A percentile compares a stretch with the other conserved stretches of the same genome.
Conservation (phyloP, 2,797 vertebrate species). For the Poeciliopsis turneri region DNA sequence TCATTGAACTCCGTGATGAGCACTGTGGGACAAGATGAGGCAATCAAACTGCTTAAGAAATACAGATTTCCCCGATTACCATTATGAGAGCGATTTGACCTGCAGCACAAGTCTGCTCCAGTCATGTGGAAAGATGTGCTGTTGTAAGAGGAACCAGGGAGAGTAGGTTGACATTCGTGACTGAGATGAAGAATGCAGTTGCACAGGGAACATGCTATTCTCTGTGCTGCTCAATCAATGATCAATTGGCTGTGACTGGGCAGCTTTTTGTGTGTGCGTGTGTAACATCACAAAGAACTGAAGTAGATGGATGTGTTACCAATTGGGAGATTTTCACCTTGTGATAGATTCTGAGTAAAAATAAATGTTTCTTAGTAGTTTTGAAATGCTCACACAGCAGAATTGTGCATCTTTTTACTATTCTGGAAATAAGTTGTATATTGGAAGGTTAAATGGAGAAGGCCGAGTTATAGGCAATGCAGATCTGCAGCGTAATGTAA, state of each 20-base stretch:
- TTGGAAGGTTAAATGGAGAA: neutral
- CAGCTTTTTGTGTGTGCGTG: neutral
- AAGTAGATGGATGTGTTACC: neutral
- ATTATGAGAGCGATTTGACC: constrained; percentile 4
- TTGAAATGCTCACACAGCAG: neutral
- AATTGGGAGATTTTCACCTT: neutral
- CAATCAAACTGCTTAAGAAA: neutral
- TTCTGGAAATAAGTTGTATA: neutral
- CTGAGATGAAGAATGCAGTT: neutral
- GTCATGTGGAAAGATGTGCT: neutral
- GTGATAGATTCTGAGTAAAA: neutral
- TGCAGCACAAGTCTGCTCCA: neutral
- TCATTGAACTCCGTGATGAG: neutral
- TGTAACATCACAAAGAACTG: neutral
- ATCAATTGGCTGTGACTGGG: neutral
- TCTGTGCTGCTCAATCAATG: neutral
- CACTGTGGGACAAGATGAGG: neutral
- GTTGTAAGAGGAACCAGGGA: neutral
- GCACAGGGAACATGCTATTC: neutral
- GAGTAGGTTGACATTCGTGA: neutral
- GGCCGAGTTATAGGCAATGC: neutral
- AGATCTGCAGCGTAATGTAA: neutral
- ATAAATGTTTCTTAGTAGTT: neutral
- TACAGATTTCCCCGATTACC: neutral
- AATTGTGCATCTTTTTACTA: neutral